These are phyloP conservation scores for Ariolimax columbianus DNA, from an alignment of 2,888 invertebrate species.

Conservation along the genomic window DNA sequence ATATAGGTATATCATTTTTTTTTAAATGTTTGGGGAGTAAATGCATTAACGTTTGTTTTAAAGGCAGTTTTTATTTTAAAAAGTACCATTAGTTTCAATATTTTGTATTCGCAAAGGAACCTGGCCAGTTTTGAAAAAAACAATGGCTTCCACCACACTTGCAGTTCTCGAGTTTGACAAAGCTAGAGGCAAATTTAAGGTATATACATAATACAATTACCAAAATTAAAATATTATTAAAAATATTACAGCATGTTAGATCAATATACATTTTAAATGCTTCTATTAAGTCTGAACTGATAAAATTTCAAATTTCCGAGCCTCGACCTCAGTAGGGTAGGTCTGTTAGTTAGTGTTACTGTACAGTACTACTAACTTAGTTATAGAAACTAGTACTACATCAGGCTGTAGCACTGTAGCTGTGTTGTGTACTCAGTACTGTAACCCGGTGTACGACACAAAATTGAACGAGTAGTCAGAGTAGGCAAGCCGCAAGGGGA, in stretches of 20 bases:
- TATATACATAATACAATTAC: slow-evolving; percentile 41
- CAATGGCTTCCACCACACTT: slow-evolving; percentile 69
- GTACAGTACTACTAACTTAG: too few relatives aligned
- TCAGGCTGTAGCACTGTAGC: too few relatives aligned
- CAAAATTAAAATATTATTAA: background rate
- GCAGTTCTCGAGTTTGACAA: slow-evolving; percentile 66
- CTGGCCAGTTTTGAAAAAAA: slow-evolving; percentile 32
- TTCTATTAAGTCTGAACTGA: background rate
- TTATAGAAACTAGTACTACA: too few relatives aligned
- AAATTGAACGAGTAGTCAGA: too few relatives aligned
- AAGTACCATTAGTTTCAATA: background rate
- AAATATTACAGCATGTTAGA: background rate
- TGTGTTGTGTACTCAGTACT: too few relatives aligned
- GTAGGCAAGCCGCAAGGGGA: too few relatives aligned
- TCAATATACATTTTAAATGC: background rate
- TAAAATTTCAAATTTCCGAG: background rate
- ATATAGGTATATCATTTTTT: too few relatives aligned
- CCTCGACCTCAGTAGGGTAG: too few relatives aligned
- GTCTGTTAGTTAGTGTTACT: too few relatives aligned
- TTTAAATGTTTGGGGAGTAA: too few relatives aligned
- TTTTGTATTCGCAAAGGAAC: background rate
- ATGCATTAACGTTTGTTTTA: too few relatives aligned
- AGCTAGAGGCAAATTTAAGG: slow-evolving; percentile 66
- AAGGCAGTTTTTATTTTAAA: background rate
- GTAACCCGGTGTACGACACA: too few relatives aligned